phyloP scores from a whole-genome alignment of 2,888 invertebrate species.

The Carcina quercana region DNA sequence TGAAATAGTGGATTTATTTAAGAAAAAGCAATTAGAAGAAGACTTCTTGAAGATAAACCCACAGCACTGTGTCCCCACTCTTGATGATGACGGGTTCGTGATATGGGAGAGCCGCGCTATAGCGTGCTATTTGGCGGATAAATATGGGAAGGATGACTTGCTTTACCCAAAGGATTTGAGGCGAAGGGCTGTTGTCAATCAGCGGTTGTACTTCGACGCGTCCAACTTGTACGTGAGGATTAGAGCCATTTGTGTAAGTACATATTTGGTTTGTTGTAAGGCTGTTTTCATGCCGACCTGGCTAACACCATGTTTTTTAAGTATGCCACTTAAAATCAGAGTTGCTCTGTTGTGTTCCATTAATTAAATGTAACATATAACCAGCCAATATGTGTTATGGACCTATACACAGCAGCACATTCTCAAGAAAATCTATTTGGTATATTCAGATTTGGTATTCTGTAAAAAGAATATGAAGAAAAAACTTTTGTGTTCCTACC shows the following conservation, averaged over 20 bases:
- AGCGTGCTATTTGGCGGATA: slow-evolving; percentile 75
- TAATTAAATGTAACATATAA: no score
- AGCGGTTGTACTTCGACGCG: slow-evolving; percentile 77
- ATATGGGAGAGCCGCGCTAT: slow-evolving; percentile 82
- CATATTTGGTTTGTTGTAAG: no score
- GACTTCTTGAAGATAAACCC: slow-evolving; percentile 77
- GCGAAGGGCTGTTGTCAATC: slow-evolving; percentile 74
- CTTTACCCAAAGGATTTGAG: slow-evolving; percentile 77
- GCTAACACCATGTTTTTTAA: no score
- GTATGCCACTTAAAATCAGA: no score
- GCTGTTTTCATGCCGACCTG: no score
- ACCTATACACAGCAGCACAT: no score
- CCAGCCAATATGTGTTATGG: no score
- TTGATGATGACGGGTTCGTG: slow-evolving; percentile 78
- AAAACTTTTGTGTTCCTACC: no score
- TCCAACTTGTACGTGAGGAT: slow-evolving; percentile 77
- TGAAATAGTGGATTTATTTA: slow-evolving; percentile 70
- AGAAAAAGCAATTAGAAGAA: slow-evolving; percentile 73
- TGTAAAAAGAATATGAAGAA: no score
- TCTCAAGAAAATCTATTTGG: no score
- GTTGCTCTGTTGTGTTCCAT: no score
- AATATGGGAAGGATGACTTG: slow-evolving; percentile 74
- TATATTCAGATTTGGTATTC: no score
- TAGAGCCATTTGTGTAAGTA: slow-evolving; percentile 75
- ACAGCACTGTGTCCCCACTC: slow-evolving; percentile 79